phyloP scores from a whole-genome alignment of 1,140 invertebrate genomes.

The Cotesia vestalis region DNA sequence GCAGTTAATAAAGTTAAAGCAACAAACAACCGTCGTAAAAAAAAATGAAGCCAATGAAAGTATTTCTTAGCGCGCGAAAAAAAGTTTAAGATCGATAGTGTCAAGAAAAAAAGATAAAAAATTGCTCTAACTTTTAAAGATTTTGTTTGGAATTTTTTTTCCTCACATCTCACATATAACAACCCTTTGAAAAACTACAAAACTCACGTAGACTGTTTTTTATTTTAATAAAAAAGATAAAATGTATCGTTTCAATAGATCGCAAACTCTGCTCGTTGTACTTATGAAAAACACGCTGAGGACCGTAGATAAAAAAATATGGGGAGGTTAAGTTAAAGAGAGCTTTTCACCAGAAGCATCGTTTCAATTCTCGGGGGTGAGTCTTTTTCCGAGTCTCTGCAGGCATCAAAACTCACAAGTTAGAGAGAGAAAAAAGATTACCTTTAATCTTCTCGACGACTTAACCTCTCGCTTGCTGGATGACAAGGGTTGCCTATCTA shows the following conservation, averaged over 20 bases:
- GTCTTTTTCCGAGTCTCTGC: slow-evolving; percentile 20
- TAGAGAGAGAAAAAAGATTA: slow-evolving; percentile 4
- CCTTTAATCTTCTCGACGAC: slow-evolving; percentile 57
- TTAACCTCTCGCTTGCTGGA: slow-evolving; percentile 48
- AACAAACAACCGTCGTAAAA: too few relatives aligned
- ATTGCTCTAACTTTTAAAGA: too few relatives aligned
- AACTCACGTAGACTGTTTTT: too few relatives aligned
- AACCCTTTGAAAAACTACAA: too few relatives aligned
- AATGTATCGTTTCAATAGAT: not conserved
- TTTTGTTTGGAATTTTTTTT: too few relatives aligned
- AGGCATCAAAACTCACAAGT: slow-evolving; percentile 28
- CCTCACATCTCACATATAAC: too few relatives aligned
- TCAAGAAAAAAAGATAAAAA: too few relatives aligned
- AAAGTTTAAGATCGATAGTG: too few relatives aligned
- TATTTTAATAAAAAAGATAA: too few relatives aligned
- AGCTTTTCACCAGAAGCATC: slow-evolving; percentile 17
- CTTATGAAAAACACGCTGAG: not conserved
- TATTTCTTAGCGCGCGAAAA: too few relatives aligned
- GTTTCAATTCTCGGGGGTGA: slow-evolving; percentile 32
- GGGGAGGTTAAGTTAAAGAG: not conserved
- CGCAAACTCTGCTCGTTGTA: not conserved
- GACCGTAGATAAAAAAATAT: slow-evolving; percentile 10
- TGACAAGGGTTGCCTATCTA: slow-evolving; percentile 44
- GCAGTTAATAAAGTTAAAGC: too few relatives aligned
- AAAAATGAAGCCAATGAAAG: too few relatives aligned